These are phyloP conservation scores for Epizoanthus rinbou DNA, from an alignment of 92 coral and sea anemone species.

Conservation along the genomic window DNA sequence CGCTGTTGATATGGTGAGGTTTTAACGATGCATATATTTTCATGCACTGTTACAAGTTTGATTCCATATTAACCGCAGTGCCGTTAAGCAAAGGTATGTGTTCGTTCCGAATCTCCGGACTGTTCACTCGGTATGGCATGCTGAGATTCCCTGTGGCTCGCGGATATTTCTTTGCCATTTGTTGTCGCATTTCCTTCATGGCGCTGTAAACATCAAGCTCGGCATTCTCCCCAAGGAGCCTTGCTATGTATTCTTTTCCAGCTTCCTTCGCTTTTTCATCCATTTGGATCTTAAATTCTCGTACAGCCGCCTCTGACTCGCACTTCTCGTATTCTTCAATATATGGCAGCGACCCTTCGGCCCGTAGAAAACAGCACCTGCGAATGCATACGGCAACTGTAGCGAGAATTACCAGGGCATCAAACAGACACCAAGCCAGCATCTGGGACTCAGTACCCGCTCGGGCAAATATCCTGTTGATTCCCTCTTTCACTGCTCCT, in stretches of 20 bases:
- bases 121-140: constrained; percentile 49
- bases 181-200: constrained; percentile 2
- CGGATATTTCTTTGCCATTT: constrained; percentile 48
- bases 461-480: constrained; percentile 35
- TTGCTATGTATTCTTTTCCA: constrained; percentile 43
- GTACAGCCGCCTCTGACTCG: constrained; percentile 61
- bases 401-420: constrained; percentile 44
- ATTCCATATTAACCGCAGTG: too few relatives aligned
- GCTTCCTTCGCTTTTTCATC: constrained; percentile 40
- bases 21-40: too few relatives aligned
- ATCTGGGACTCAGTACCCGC: constrained; percentile 54
- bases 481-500: constrained; percentile 33
- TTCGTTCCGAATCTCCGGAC: neutral
- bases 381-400: constrained; percentile 49
- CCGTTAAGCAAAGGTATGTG: too few relatives aligned
- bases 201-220: constrained; percentile 8
- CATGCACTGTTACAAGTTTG: too few relatives aligned
- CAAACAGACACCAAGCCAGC: constrained; percentile 56
- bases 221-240: neutral
- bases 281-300: constrained; percentile 39
- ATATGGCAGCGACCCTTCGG: constrained; percentile 53
- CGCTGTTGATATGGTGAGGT: too few relatives aligned
- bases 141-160: constrained; percentile 60
- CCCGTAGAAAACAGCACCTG: constrained; percentile 54
- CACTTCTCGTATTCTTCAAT: constrained; percentile 51